Evolutionary conservation across 2,888 invertebrate genomes (phyloP), one percentile per base, ranked within the genome.

Genomic region (Clostera curtula): DNA sequence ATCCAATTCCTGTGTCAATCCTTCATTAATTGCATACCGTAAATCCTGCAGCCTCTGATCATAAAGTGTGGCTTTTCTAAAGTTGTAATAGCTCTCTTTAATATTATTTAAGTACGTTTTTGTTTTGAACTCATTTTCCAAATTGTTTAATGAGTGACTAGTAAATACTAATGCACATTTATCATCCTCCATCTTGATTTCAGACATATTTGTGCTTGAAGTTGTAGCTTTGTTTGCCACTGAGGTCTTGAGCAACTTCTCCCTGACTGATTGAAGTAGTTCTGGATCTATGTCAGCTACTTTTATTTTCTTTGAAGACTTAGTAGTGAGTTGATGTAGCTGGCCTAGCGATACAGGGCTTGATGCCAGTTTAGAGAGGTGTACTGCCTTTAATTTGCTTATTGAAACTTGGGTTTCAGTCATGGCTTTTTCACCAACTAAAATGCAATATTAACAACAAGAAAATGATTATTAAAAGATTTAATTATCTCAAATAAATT

Each of bases 391-490:
- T 15, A 93, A 66, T 49, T 89, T 91, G 41, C 86, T 87, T 6
- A 93, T 87, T 9, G 87, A 84, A 1, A 92, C 89, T 58, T 87
- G 89, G 9, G 86, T 87, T 70, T 91, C 89, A 25, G 75, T 89
- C 56, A 89, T 88, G 3, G 82, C 82, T 28, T 79, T 73, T 23
- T 88, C 77, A 15, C 88, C 89, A 30, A 93, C 93, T 93, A 53
- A 31, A 74, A 74, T 31, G 17, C 29, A 22, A 19, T 23, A 5
- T 8, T n/a, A n/a, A n/a, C n/a, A n/a, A n/a, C n/a, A n/a, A n/a
- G n/a, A n/a, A n/a, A n/a, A n/a, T n/a, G n/a, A n/a, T n/a, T n/a
- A n/a, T n/a, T n/a, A n/a, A n/a, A n/a, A n/a, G n/a, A n/a, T n/a
- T n/a, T n/a, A n/a, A n/a, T n/a, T n/a, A n/a, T n/a, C 4, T 8